Percentiles rank a stretch among this genome's conserved stretches.
phyloP scores from a whole-genome alignment of 2,113 vertebrate species.

The Diphyllodes magnificus region DNA sequence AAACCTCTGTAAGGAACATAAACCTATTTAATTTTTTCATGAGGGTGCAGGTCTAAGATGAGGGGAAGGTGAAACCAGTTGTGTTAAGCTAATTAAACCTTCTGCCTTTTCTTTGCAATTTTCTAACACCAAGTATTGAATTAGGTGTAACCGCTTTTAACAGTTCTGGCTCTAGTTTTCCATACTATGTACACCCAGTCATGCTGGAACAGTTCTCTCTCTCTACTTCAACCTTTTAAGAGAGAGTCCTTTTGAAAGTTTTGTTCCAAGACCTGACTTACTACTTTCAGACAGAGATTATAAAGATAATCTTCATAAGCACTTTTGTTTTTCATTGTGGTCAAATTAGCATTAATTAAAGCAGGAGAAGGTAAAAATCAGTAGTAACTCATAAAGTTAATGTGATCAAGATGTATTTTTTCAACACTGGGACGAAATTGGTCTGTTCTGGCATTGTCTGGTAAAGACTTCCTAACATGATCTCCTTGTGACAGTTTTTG shows the following conservation, averaged over 20 bases:
- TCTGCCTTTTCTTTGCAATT: background rate
- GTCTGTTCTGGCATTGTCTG: background rate
- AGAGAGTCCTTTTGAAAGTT: background rate
- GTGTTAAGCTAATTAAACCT: background rate
- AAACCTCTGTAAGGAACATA: background rate
- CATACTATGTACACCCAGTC: background rate
- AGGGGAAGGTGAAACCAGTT: background rate
- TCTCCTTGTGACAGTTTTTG: background rate
- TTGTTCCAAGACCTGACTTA: background rate
- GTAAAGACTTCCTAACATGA: background rate
- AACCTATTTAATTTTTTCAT: conserved; percentile 1
- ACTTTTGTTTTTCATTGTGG: background rate
- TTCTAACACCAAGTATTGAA: background rate
- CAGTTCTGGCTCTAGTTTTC: conserved; percentile 1
- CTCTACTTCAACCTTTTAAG: background rate
- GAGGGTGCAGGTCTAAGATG: background rate
- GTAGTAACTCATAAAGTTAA: background rate
- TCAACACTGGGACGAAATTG: background rate
- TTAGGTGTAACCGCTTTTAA: conserved; percentile 16
- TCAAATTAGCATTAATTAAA: conserved; percentile 5
- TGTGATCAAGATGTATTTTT: background rate
- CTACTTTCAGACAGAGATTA: background rate
- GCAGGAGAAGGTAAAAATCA: background rate
- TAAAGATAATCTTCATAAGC: background rate
- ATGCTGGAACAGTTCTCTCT: background rate